phyloP scores from a whole-genome alignment of 2,888 invertebrate genomes.

The Eilema caniola region DNA sequence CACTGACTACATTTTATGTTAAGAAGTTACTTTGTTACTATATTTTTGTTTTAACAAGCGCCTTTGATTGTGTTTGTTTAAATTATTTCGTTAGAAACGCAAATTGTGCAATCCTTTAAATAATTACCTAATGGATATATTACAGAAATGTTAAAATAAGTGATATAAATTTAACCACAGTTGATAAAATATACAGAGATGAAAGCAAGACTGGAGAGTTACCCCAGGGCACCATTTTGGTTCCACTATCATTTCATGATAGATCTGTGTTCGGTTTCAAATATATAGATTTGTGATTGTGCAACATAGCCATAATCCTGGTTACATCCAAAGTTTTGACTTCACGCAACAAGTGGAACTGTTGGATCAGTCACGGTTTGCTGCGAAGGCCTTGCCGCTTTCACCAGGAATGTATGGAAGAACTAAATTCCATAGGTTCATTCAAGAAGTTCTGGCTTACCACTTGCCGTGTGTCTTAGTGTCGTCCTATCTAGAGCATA shows the following conservation, averaged over 20 bases:
- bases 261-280: neutral
- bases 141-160: neutral
- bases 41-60: neutral
- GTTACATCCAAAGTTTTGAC: neutral
- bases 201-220: neutral
- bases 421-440: neutral
- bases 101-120: neutral
- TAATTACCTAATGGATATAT: neutral
- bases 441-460: neutral
- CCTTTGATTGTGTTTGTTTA: neutral
- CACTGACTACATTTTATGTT: slow-evolving; percentile 2
- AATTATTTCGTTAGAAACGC: neutral
- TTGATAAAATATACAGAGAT: neutral
- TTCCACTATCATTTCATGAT: neutral
- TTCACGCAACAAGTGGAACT: neutral
- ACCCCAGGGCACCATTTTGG: neutral
- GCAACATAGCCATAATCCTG: neutral
- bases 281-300: too few relatives aligned
- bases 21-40: neutral
- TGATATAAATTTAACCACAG: neutral
- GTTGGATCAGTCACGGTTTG: too few relatives aligned
- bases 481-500: too few relatives aligned
- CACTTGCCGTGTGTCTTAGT: neutral
- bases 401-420: neutral
- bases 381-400: neutral